phyloP scores from a whole-genome alignment of 2,113 vertebrate genomes.

The Brachyistius frenatus region DNA sequence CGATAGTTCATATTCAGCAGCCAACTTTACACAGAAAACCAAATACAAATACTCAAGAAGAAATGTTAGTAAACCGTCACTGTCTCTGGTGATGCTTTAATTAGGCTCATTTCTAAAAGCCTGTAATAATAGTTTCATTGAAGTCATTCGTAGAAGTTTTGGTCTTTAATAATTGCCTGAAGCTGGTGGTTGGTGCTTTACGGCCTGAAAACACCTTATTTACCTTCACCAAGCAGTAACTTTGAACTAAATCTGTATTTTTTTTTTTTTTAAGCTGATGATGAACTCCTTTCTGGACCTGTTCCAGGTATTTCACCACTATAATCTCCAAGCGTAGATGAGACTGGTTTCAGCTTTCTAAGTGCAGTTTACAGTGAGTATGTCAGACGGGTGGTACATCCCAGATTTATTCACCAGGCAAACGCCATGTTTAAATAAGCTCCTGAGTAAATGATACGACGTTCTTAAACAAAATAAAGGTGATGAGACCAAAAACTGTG shows the following conservation, averaged over 20 bases:
- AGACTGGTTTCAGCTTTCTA: constrained; percentile 1
- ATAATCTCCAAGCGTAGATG: neutral
- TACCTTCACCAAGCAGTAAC: neutral
- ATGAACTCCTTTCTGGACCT: constrained; percentile 22
- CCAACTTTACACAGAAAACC: too few species aligned
- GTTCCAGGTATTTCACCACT: constrained; percentile 27
- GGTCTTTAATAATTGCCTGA: too few species aligned
- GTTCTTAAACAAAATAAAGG: constrained; percentile 7
- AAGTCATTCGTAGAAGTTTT: too few species aligned
- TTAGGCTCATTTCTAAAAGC: too few species aligned
- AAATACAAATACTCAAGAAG: too few species aligned
- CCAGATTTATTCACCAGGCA: constrained; percentile 18
- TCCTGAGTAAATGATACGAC: too few species aligned
- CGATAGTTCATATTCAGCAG: too few species aligned
- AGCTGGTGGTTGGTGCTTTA: too few species aligned
- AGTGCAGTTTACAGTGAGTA: constrained; percentile 1
- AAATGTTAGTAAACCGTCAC: too few species aligned
- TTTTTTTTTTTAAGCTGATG: neutral
- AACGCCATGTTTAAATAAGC: constrained; percentile 1
- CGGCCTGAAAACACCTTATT: too few species aligned
- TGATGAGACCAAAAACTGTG: neutral
- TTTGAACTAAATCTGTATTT: neutral
- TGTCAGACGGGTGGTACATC: constrained; percentile 16
- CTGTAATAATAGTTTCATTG: too few species aligned
- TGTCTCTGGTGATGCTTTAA: too few species aligned